Evolutionary conservation across 2,888 invertebrate genomes (phyloP).

Genomic region (Lissonota sp.): DNA sequence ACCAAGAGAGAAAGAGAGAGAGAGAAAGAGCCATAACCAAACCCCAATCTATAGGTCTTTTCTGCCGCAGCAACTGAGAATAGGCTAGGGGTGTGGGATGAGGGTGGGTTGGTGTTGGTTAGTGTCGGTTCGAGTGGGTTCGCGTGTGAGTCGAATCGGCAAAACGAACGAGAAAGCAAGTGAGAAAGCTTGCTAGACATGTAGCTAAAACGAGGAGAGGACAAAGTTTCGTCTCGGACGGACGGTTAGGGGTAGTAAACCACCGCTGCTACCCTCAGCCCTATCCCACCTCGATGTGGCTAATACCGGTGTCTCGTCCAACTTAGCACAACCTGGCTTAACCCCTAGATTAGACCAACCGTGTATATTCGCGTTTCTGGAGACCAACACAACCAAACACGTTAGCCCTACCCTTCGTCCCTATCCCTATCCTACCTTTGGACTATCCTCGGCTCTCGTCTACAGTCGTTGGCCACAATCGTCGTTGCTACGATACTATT

Average conservation of each 20-base stretch:
- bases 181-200: conserved; percentile 35
- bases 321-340: conserved; percentile 77
- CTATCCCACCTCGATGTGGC: conserved; percentile 67
- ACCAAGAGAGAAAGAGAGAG: conserved; percentile 37
- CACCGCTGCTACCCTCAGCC: neutral
- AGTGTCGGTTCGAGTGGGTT: too few relatives aligned
- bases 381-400: conserved; percentile 47
- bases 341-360: conserved; percentile 78
- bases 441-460: neutral
- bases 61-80: too few relatives aligned
- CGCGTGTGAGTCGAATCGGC: conserved; percentile 11
- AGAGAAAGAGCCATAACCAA: conserved; percentile 2
- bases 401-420: conserved; percentile 5
- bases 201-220: conserved; percentile 12
- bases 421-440: too few relatives aligned
- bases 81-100: too few relatives aligned
- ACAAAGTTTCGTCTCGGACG: conserved; percentile 62
- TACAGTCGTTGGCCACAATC: conserved; percentile 4
- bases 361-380: conserved; percentile 67
- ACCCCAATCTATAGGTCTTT: too few relatives aligned
- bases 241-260: conserved; percentile 56
- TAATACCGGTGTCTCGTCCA: conserved; percentile 76
- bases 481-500: conserved; percentile 22
- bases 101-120: too few relatives aligned
- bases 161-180: conserved; percentile 41